These are phyloP conservation scores for Cynopterus brachyotis DNA, from an alignment of 2,113 vertebrate species.

Conservation along the genomic window DNA sequence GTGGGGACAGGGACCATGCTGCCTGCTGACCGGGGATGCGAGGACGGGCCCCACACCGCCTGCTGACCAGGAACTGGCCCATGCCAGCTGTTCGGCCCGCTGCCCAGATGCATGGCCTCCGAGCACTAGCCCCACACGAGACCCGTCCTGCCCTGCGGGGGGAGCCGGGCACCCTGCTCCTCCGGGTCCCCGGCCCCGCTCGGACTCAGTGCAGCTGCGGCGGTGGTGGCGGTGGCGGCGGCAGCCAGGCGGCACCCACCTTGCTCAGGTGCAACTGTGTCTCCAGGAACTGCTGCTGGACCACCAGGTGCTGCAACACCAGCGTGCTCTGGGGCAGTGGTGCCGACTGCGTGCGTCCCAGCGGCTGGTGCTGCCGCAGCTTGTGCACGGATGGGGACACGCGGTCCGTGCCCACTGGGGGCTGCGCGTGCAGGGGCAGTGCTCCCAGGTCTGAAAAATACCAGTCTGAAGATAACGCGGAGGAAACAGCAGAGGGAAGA, in stretches of 20 bases:
- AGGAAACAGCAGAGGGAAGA: conserved; percentile 79
- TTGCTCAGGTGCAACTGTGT: conserved; percentile 96
- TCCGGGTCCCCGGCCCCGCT: too few relatives aligned
- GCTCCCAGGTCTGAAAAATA: conserved; percentile 88
- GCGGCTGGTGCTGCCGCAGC: conserved; percentile 94
- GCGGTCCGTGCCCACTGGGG: conserved; percentile 85
- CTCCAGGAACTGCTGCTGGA: conserved; percentile 99
- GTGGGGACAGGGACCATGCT: too few relatives aligned
- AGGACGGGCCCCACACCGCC: too few relatives aligned
- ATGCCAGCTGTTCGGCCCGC: too few relatives aligned
- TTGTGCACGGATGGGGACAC: conserved; percentile 94
- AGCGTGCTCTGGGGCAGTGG: conserved; percentile 96
- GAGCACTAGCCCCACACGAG: too few relatives aligned
- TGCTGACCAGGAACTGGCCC: background rate
- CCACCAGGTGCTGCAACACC: conserved; percentile 97
- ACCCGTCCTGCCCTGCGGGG: accelerated
- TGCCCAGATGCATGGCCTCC: too few relatives aligned
- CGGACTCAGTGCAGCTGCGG: too few relatives aligned
- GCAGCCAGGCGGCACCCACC: conserved; percentile 80
- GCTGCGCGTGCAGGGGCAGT: conserved; percentile 90
- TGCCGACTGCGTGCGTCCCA: conserved; percentile 97
- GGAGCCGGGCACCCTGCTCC: too few relatives aligned
- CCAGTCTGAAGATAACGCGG: conserved; percentile 82
- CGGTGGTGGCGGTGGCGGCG: too few relatives aligned
- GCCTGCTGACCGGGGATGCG: too few relatives aligned